A percentile compares a stretch with the other conserved stretches of the same genome.
Conservation (phyloP, 2,113 vertebrate species). For the Leuciscus idus region DNA sequence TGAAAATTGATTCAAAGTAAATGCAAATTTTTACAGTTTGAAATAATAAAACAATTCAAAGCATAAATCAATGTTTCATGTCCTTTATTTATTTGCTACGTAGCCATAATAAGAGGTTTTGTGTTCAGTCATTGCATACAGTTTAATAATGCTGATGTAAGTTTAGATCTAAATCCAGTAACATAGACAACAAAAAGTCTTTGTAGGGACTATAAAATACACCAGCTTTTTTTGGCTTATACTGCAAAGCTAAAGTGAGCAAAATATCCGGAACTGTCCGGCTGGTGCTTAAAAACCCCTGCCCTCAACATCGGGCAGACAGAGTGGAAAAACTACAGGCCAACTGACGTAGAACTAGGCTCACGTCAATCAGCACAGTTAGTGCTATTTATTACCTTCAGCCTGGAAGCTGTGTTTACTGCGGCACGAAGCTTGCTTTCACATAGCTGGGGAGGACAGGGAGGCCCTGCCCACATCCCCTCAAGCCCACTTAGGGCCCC, state of each 20-base stretch:
- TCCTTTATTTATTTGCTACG: neutral
- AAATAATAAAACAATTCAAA: neutral
- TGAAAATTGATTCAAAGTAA: neutral
- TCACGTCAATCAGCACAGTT: conserved; percentile 67
- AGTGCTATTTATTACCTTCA: conserved; percentile 74
- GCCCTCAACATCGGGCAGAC: conserved; percentile 60
- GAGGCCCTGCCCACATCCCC: conserved; percentile 27
- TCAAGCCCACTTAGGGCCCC: conserved; percentile 40
- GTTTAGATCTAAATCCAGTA: neutral
- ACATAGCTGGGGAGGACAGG: conserved; percentile 58
- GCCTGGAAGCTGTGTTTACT: conserved; percentile 68
- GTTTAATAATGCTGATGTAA: neutral
- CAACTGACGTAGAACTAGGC: conserved; percentile 60
- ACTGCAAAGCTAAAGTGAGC: conserved; percentile 1
- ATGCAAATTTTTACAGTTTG: neutral
- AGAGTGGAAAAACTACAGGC: conserved; percentile 61
- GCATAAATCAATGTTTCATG: neutral
- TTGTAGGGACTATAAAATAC: conserved; percentile 5
- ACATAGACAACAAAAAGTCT: neutral
- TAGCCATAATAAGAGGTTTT: neutral
- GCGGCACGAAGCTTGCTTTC: conserved; percentile 64
- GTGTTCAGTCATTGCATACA: neutral
- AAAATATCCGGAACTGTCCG: conserved; percentile 56
- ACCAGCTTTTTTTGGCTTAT: conserved; percentile 22
- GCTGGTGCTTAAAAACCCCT: conserved; percentile 46